Base-by-base conservation (phyloP, 2,888 invertebrate species). In the Sturmia bella region DNA sequence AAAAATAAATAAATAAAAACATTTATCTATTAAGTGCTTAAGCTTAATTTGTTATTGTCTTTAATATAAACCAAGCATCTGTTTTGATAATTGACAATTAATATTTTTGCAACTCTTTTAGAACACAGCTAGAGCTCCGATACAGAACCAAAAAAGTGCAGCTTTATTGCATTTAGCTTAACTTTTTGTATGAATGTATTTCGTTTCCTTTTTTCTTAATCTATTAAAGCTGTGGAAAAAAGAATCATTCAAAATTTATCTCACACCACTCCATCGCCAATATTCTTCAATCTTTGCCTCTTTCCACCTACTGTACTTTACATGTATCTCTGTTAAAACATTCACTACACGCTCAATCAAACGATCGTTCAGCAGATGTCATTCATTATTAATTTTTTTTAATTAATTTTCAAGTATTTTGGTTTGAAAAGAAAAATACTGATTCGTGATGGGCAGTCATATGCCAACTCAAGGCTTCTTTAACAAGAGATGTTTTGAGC, bases 81-180 rank as follows among this genome's bases (percentile, higher is more conserved):
- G 66, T 74, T 82, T 82, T 70, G 48, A 75, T 75, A 70, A 78
- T 70, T 75, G 64, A 78, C 21, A 77, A 70, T 70, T 83, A 80
- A 79, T 80, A 83, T 69, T 86, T 84, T 84, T 84, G 85, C 86
- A 85, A 85, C 83, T 84, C 56, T 69, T 69, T 81, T 66, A 73
- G 43, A 75, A 78, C 82, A 82, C 82, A 48, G 78, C 82, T 75
- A 75, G 54, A 70, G 74, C 78, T 78, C 82, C 64, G 69, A 78
- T 68, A 68, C 57, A 66, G 74, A 74, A 73, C 5, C 32, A 17
- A 57, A 73, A 64, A 75, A 74, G 74, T 74, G 78, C 78, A 74
- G 82, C 82, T 82, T 82, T 61, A 39, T 70, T 82, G 78, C 82
- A 82, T 77, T 70, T 74, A 80, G 76, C 78, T 83, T 76, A 69